A percentile compares a stretch with the other conserved stretches of the same genome.
These are phyloP conservation scores for Menidia menidia DNA, from an alignment of 2,797 vertebrate genomes.

Conservation along the genomic window DNA sequence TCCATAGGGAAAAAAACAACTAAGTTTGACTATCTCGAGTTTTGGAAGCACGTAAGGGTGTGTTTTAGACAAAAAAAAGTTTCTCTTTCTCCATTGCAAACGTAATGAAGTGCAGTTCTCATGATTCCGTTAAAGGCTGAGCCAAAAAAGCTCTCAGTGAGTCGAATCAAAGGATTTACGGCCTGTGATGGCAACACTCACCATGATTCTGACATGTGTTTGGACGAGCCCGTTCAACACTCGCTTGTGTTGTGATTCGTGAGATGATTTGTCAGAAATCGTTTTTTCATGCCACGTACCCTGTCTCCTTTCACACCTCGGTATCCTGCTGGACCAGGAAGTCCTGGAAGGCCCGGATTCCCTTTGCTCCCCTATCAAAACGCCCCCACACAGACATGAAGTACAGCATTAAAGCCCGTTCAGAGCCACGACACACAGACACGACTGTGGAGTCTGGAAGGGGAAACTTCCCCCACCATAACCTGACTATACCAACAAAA, in stretches of 20 bases:
- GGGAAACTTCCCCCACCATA: constrained; percentile 10
- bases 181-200: too few species aligned
- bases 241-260: background rate
- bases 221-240: background rate
- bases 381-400: constrained; percentile 31
- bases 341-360: constrained; percentile 90
- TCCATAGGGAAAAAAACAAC: background rate
- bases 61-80: too few species aligned
- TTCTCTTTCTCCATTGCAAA: too few species aligned
- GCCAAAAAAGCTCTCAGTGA: too few species aligned
- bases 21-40: too few species aligned
- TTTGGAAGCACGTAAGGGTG: too few species aligned
- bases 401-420: constrained; percentile 23
- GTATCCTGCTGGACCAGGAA: constrained; percentile 92
- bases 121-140: too few species aligned
- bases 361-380: constrained; percentile 89
- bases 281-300: constrained; percentile 80
- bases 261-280: background rate
- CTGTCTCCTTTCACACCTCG: constrained; percentile 90
- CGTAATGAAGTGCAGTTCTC: too few species aligned
- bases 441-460: constrained; percentile 47
- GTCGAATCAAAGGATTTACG: too few species aligned
- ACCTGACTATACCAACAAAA: constrained; percentile 38
- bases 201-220: background rate
- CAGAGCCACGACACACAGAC: constrained; percentile 43